Evolutionary conservation across 2,797 vertebrate genomes (phyloP), one percentile per base, ranked within the genome.

Genomic region (Darevskia nairensis): DNA sequence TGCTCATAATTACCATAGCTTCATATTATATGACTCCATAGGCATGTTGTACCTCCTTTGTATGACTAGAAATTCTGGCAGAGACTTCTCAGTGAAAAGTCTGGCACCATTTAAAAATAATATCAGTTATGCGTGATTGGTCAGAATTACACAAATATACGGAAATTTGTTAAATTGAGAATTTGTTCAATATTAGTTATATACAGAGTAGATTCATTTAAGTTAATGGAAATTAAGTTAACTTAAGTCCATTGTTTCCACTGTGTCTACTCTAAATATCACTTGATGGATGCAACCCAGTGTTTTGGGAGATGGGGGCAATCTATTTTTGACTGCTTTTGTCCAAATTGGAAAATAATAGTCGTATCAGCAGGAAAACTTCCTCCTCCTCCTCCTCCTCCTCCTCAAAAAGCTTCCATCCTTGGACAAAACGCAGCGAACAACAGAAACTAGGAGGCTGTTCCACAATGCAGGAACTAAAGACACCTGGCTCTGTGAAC

Each of bases 1-100:
- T 84, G 39, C 21, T 77, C 44, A 46, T 64, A 77, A 85, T 77
- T 85, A 78, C 46, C 84, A 74, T 84, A 55, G 21, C 44, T 71
- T 55, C n/a, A 74, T 74, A 82, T 68, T 44, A 41, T 71, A 83
- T 32, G 44, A 55, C 44, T 55, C 9, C 39, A 66, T 76, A 64
- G 35, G 50, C 50, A 55, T 55, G 50, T 32, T 74, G 15, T 75
- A 19, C n/a, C 19, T 75, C 25, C 32, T 75, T 75, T 32, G 8
- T 55, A 6, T 64, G 13, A 35, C 71, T 61, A 29, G 17, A 81
- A 75, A 19, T 46, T 61, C 69, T 87, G 41, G 64, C 35, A 74
- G 29, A 78, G 19, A 85, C 32, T 7, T 87, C 27, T 68, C 0
- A 84, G 55, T 82, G 88, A 80, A 86, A 6, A 50, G 15, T 77